Percentiles rank a stretch among this genome's conserved stretches.
phyloP scores from a whole-genome alignment of 2,113 vertebrate species.

The Paramormyrops kingsleyae region DNA sequence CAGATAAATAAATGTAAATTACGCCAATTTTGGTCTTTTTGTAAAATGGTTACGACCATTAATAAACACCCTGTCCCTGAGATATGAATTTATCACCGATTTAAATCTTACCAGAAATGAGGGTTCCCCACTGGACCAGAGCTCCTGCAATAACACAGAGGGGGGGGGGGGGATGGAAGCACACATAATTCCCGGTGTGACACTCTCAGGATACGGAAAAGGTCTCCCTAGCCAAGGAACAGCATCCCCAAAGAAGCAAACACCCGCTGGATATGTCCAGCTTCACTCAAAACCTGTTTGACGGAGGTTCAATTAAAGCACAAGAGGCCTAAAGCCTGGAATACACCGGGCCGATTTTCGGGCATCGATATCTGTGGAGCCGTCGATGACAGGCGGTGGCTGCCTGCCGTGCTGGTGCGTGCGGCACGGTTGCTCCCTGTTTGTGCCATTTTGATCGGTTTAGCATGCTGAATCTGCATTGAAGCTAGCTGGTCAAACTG shows the following conservation, averaged over 20 bases:
- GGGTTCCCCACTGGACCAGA: conserved; percentile 15
- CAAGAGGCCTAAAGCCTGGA: neutral
- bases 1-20: neutral
- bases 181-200: neutral
- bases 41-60: neutral
- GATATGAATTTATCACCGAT: neutral
- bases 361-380: neutral
- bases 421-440: neutral
- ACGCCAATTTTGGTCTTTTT: neutral
- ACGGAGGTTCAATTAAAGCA: neutral
- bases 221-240: neutral
- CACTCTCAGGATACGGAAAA: neutral
- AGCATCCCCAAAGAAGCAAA: neutral
- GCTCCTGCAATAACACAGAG: conserved; percentile 22
- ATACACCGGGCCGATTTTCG: neutral
- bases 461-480: neutral
- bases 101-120: conserved; percentile 34
- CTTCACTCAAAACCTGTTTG: neutral
- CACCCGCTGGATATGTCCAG: neutral
- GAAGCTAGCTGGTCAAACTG: neutral
- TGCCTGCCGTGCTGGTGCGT: neutral
- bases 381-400: neutral
- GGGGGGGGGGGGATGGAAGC: neutral
- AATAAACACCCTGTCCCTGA: neutral
- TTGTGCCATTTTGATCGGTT: too few relatives aligned